phyloP scores from a whole-genome alignment of 1,140 invertebrate species.

The Pseudomyrmex cubaensis region DNA sequence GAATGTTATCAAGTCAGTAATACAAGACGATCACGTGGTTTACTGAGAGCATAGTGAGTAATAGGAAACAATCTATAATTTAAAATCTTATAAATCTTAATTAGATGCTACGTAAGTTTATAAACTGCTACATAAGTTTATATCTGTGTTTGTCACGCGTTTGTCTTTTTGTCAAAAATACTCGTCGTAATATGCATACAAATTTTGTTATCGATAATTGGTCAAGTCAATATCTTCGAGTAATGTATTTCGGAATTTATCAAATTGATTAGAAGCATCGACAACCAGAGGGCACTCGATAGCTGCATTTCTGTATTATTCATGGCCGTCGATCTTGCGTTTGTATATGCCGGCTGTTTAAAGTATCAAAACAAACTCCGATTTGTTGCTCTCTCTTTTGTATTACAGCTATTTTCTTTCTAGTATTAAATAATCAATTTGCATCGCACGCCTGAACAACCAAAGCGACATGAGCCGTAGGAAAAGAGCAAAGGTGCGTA shows the following conservation, averaged over 20 bases:
- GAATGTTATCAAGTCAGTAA: too few relatives aligned
- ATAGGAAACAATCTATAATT: too few relatives aligned
- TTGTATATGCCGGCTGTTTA: slow-evolving; percentile 75
- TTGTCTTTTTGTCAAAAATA: too few relatives aligned
- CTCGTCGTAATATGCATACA: too few relatives aligned
- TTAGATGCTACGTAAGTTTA: too few relatives aligned
- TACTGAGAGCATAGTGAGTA: too few relatives aligned
- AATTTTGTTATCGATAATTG: not conserved
- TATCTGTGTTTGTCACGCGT: too few relatives aligned
- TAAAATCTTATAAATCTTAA: too few relatives aligned
- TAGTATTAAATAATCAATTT: slow-evolving; percentile 1
- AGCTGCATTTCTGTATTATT: slow-evolving; percentile 19
- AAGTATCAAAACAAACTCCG: slow-evolving; percentile 80
- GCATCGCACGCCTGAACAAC: slow-evolving; percentile 4
- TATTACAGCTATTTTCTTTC: slow-evolving; percentile 9
- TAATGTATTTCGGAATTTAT: not conserved
- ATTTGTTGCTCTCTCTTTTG: not conserved
- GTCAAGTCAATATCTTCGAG: not conserved
- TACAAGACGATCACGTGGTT: too few relatives aligned
- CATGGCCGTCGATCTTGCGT: slow-evolving; percentile 30
- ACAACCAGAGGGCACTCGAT: not conserved
- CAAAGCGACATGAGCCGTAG: slow-evolving; percentile 87
- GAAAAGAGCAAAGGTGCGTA: slow-evolving; percentile 88
- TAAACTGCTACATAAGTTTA: too few relatives aligned
- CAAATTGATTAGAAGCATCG: not conserved